These are phyloP conservation scores for Bursaphelenchus mucronatus DNA, from an alignment of 1,140 invertebrate species.

Conservation along the genomic window DNA sequence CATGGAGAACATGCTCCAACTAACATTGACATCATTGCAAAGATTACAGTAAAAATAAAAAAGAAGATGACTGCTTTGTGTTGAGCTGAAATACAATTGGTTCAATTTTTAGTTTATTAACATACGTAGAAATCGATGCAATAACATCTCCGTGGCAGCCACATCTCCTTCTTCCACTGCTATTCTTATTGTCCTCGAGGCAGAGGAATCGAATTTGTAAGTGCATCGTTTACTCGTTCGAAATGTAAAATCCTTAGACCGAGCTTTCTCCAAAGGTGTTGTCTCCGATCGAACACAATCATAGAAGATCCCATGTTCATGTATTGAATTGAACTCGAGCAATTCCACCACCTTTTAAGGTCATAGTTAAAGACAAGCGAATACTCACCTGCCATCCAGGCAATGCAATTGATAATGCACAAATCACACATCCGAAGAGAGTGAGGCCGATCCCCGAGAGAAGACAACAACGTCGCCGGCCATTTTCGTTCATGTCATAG, in stretches of 20 bases:
- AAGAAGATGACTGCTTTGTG: conserved; percentile 56
- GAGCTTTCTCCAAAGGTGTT: conserved; percentile 29
- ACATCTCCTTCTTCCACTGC: conserved; percentile 50
- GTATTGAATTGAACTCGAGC: conserved; percentile 40
- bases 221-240: conserved; percentile 19
- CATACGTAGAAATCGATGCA: conserved; percentile 50
- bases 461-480: conserved; percentile 31
- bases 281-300: conserved; percentile 48
- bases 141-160: conserved; percentile 37
- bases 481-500: conserved; percentile 12
- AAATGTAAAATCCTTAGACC: not conserved
- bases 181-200: conserved; percentile 24
- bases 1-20: conserved; percentile 50
- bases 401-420: conserved; percentile 29
- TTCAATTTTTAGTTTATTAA: conserved; percentile 17
- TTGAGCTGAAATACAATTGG: conserved; percentile 44
- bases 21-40: conserved; percentile 47
- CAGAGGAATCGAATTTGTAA: conserved; percentile 36
- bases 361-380: not conserved
- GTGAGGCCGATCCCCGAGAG: conserved; percentile 32
- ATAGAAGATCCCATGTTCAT: conserved; percentile 54
- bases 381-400: conserved; percentile 44
- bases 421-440: conserved; percentile 41
- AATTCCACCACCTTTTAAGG: conserved; percentile 39
- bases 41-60: conserved; percentile 48